Base-by-base conservation (phyloP, 2,113 vertebrate genomes). In the Cyphomyrus plagiostoma region DNA sequence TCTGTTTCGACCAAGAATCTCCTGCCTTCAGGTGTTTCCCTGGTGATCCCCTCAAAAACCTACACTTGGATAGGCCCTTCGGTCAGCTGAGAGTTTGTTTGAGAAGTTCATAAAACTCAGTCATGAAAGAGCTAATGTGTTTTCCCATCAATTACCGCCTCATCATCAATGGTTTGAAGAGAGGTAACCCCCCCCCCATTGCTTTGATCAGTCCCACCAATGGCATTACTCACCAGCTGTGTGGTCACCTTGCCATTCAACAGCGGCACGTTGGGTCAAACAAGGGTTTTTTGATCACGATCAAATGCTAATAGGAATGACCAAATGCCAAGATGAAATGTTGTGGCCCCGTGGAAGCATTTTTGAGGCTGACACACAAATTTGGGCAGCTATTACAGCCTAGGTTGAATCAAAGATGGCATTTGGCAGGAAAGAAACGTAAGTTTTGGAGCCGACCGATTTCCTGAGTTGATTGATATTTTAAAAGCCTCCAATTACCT, bases 71-170 rank as follows among this genome's bases (percentile, higher is more conserved):
- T 26, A 30, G 10, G n/a, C 45, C n/a, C 45, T 42, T 39, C 45
- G 3, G 49, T 83, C 70, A 82, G 7, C 49, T 53, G 11, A 5
- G 48, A 35, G 4, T 89, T 53, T 42, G 19, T 89, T 80, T 82
- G 26, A 42, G n/a, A 35, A 15, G 45, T 70, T 50, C 3, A 8
- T 39, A 21, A 53, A 83, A 80, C 13, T 46, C 26, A 19, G 74
- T 52, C 46, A 23, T 49, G 10, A 42, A 42, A 89, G 26, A 86
- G 30, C 89, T 88, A 90, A 88, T 91, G 89, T 91, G 74, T 89
- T 70, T 89, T 90, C 82, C 89, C 87, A 83, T 88, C 21, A 39
- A 45, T 62, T 46, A 66, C 39, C 10, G 21, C 9, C 4, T 19
- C 56, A 5, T 17, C 35, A n/a, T 62, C 15, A n/a, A 46, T 39